Percentiles rank a stretch among this genome's conserved stretches.
Conservation (phyloP, 2,797 vertebrate species). For the Hyperoplus immaculatus region DNA sequence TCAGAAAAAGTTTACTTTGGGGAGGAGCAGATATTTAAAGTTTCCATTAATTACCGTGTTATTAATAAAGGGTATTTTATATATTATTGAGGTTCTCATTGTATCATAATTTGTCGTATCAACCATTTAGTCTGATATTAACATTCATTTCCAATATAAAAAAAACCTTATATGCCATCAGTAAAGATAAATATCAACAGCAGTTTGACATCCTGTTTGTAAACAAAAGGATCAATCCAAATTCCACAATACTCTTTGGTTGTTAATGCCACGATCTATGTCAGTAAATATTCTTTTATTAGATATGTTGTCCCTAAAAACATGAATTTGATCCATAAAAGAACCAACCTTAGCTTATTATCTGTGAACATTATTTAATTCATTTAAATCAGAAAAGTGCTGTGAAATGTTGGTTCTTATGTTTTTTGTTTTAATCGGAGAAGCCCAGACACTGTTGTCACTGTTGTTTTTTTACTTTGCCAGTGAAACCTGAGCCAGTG, state of each 20-base stretch:
- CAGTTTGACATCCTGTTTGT: background rate
- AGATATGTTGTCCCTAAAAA: background rate
- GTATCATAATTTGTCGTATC: background rate
- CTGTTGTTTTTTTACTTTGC: constrained; percentile 24
- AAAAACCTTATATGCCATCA: background rate
- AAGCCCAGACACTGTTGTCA: constrained; percentile 1
- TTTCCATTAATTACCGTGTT: too few species aligned
- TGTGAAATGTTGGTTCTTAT: background rate
- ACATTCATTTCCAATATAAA: background rate
- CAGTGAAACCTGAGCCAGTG: constrained; percentile 88
- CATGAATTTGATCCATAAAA: background rate
- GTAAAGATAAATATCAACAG: background rate
- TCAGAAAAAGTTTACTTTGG: background rate
- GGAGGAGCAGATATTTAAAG: too few species aligned
- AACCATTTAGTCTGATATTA: background rate
- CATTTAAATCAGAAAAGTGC: background rate
- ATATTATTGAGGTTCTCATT: too few species aligned
- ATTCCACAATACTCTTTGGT: too few species aligned
- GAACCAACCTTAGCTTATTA: background rate
- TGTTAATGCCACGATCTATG: too few species aligned
- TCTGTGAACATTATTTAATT: background rate
- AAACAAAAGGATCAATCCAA: too few species aligned
- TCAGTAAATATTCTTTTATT: background rate
- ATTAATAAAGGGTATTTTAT: too few species aligned
- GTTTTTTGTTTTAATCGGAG: background rate